Evolutionary conservation across 2,797 vertebrate species (phyloP).

Genomic region (Scleropages formosus): DNA sequence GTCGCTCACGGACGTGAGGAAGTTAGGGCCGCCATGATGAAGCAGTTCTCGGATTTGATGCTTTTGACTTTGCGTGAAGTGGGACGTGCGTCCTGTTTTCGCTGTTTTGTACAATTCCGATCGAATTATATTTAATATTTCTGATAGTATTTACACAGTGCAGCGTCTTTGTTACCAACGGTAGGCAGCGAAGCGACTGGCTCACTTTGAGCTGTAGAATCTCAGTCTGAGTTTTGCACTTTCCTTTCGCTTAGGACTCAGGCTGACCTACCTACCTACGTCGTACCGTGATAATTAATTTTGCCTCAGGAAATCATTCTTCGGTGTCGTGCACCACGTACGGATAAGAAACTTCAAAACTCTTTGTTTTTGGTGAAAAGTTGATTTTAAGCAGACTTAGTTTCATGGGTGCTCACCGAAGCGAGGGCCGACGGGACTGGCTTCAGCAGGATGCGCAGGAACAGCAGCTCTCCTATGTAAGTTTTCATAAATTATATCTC

Average conservation of each 20-base stretch:
- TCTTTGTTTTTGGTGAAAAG: no score
- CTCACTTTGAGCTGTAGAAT: no score
- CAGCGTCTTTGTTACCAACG: no score
- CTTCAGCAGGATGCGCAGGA: conserved; percentile 59
- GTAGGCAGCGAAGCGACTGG: no score
- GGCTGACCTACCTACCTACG: no score
- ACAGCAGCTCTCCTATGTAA: conserved; percentile 40
- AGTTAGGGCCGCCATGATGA: neutral
- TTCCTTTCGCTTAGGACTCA: neutral
- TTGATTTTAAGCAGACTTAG: neutral
- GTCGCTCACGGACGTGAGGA: conserved; percentile 14
- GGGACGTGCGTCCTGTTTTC: conserved; percentile 4
- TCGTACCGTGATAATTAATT: no score
- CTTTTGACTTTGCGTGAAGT: neutral
- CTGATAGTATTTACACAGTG: neutral
- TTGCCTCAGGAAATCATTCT: conserved; percentile 13
- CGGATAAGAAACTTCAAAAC: neutral
- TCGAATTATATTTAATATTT: neutral
- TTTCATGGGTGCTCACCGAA: conserved; percentile 70
- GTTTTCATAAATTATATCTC: no score
- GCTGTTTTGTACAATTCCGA: neutral
- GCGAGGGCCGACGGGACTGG: conserved; percentile 68
- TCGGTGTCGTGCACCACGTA: neutral
- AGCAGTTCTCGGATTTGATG: conserved; percentile 23
- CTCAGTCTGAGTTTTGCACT: neutral